Evolutionary conservation across 2,888 invertebrate genomes (phyloP).

Genomic region (Troides helena): DNA sequence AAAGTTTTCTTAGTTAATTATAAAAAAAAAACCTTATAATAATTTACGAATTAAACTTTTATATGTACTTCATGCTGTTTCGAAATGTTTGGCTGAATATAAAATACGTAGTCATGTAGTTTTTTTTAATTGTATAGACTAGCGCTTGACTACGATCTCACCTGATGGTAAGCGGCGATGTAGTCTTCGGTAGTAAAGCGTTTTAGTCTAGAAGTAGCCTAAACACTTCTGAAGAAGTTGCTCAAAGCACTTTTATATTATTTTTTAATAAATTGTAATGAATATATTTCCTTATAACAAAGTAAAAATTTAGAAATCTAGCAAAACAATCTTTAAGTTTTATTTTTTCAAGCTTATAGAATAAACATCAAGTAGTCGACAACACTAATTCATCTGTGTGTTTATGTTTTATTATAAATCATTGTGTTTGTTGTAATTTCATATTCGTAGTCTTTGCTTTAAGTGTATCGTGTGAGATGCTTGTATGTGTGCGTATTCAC

Average conservation of each 20-base stretch:
- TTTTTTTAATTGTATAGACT: too few species aligned
- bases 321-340: background rate
- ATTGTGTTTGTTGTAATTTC: background rate
- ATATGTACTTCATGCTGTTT: too few species aligned
- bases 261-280: background rate
- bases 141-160: too few species aligned
- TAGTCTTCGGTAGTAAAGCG: too few species aligned
- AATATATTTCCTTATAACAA: background rate
- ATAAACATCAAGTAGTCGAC: background rate
- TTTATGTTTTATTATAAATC: background rate
- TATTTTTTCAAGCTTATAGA: background rate
- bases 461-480: conserved; percentile 44
- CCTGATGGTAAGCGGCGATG: too few species aligned
- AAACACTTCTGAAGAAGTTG: too few species aligned
- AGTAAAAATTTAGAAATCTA: background rate
- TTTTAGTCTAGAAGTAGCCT: too few species aligned
- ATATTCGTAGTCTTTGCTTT: conserved; percentile 10
- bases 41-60: too few species aligned
- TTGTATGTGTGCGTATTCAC: conserved; percentile 65
- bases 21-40: too few species aligned
- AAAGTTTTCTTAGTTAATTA: too few species aligned
- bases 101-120: too few species aligned
- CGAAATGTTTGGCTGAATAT: too few species aligned
- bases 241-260: background rate
- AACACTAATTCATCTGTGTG: background rate